Conservation (phyloP, 2,888 invertebrate genomes). For the Brachylomia viminalis region DNA sequence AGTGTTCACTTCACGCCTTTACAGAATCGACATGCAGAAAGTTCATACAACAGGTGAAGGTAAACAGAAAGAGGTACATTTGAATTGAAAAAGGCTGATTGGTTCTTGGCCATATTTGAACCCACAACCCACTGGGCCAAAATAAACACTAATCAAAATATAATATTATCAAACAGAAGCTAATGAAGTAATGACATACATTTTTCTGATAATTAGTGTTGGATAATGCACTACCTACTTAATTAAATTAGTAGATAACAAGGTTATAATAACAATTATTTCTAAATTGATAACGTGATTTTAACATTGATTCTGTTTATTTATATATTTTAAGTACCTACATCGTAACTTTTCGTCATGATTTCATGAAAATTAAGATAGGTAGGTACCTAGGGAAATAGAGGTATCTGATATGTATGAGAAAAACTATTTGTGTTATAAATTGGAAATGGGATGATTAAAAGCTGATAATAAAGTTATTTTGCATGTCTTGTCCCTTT, state of each 20-base stretch:
- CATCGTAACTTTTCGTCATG: too few species aligned
- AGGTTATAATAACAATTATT: slow-evolving; percentile 39
- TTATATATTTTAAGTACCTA: too few species aligned
- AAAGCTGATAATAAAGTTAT: too few species aligned
- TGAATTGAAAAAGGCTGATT: not conserved
- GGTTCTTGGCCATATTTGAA: not conserved
- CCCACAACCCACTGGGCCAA: not conserved
- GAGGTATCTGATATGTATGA: too few species aligned
- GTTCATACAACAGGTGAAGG: too few species aligned
- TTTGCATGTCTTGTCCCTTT: not conserved
- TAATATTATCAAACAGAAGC: slow-evolving; percentile 24
- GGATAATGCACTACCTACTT: slow-evolving; percentile 20
- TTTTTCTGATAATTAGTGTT: slow-evolving; percentile 13
- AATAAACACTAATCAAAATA: not conserved
- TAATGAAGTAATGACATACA: slow-evolving; percentile 6
- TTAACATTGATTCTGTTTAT: slow-evolving; percentile 2
- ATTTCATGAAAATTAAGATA: too few species aligned
- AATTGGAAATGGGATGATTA: too few species aligned
- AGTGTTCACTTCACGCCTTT: too few species aligned
- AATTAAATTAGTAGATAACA: slow-evolving; percentile 38
- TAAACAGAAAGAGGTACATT: not conserved
- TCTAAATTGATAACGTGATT: slow-evolving; percentile 26
- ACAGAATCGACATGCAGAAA: too few species aligned
- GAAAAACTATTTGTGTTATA: too few species aligned
- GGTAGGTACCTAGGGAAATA: too few species aligned